Conservation (phyloP, 23 tunicate species). For the Pegea sp. region DNA sequence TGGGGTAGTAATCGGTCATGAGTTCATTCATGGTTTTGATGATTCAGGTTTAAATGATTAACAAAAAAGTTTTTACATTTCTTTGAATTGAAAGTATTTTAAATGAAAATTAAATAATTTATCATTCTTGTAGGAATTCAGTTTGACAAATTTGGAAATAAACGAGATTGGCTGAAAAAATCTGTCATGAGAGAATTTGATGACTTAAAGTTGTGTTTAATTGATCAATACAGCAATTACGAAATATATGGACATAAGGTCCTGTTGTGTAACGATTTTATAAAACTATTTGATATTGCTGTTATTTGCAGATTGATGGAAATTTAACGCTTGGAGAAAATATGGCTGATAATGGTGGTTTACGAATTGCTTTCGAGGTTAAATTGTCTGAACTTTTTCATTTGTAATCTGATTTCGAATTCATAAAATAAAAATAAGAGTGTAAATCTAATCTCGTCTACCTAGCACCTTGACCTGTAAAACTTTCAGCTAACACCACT, state of each 20-base stretch:
- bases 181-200: conserved; percentile 22
- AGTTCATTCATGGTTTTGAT: conserved; percentile 75
- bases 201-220: conserved; percentile 39
- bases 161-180: conserved; percentile 47
- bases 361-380: conserved; percentile 50
- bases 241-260: conserved; percentile 17
- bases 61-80: not conserved
- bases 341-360: conserved; percentile 88
- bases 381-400: too few species aligned
- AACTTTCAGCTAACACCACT: too few species aligned
- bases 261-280: too few species aligned
- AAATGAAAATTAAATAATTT: not conserved
- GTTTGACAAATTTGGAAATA: conserved; percentile 40
- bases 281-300: too few species aligned
- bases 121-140: too few species aligned
- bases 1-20: conserved; percentile 69
- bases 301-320: conserved; percentile 45
- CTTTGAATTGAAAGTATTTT: not conserved
- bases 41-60: conserved; percentile 50
- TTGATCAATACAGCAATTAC: conserved; percentile 28
- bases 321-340: conserved; percentile 67
- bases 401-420: too few species aligned
- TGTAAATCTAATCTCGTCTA: too few species aligned
- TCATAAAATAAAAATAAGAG: too few species aligned
- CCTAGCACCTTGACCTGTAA: too few species aligned